phyloP scores from a whole-genome alignment of 2,888 invertebrate genomes.

The Rotaria sp. region DNA sequence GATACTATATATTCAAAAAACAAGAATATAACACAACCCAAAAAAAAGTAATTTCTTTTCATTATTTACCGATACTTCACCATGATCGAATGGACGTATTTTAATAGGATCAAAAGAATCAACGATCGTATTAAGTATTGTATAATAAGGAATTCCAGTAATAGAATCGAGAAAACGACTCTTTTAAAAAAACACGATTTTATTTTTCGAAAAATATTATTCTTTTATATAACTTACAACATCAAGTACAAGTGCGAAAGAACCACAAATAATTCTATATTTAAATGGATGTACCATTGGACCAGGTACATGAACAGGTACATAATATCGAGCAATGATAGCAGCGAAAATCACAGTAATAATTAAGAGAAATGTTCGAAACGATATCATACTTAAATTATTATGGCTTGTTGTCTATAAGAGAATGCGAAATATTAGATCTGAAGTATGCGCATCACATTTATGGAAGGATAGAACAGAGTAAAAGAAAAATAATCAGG shows the following conservation, averaged over 20 bases:
- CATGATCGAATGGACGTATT: conserved; percentile 7
- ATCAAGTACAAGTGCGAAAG: neutral
- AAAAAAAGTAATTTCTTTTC: neutral
- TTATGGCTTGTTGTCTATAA: neutral
- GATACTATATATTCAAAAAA: neutral
- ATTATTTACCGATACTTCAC: neutral
- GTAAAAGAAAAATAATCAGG: neutral
- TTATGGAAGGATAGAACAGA: neutral
- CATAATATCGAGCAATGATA: neutral
- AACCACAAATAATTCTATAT: neutral
- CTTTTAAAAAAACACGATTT: neutral
- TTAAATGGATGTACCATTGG: neutral
- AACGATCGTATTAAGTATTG: neutral
- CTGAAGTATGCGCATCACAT: too few relatives aligned
- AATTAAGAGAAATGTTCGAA: neutral
- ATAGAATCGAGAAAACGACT: neutral
- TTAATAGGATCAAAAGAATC: neutral
- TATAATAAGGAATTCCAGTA: neutral
- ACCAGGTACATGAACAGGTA: neutral
- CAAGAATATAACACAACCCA: too few relatives aligned
- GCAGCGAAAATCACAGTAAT: neutral
- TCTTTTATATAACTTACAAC: neutral
- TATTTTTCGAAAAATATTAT: neutral
- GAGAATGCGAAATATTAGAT: neutral
- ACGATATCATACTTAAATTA: neutral